phyloP scores from a whole-genome alignment of 2,113 vertebrate species.

The Cynopterus brachyotis region DNA sequence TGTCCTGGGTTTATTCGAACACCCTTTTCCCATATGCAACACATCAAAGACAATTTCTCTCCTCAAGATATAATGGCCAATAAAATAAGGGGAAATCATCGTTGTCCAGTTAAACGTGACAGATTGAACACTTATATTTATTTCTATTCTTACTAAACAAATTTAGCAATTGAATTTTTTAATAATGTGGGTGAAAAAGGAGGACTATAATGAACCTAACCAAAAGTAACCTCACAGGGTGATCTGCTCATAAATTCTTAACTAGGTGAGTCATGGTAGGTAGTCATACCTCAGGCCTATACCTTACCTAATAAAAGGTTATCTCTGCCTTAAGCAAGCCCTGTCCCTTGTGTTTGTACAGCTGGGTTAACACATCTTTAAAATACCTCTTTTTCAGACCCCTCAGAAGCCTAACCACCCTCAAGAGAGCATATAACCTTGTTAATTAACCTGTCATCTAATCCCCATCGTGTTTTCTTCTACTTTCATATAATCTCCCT shows the following conservation, averaged over 20 bases:
- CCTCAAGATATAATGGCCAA: neutral
- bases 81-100: conserved; percentile 25
- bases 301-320: neutral
- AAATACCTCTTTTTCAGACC: neutral
- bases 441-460: neutral
- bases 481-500: neutral
- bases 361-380: neutral
- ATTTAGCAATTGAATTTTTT: neutral
- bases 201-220: neutral
- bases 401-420: neutral
- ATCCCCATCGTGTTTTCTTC: neutral
- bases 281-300: neutral
- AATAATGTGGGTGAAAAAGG: neutral
- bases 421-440: neutral
- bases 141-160: conserved; percentile 6
- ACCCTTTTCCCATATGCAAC: neutral
- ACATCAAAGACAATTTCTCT: neutral
- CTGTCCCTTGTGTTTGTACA: neutral
- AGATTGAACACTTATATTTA: neutral
- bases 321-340: neutral
- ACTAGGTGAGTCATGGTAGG: neutral
- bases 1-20: conserved; percentile 14
- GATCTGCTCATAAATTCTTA: neutral
- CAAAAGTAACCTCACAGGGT: neutral
- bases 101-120: neutral